Conservation (phyloP, 2,113 vertebrate species). For the Phocoena phocoena region DNA sequence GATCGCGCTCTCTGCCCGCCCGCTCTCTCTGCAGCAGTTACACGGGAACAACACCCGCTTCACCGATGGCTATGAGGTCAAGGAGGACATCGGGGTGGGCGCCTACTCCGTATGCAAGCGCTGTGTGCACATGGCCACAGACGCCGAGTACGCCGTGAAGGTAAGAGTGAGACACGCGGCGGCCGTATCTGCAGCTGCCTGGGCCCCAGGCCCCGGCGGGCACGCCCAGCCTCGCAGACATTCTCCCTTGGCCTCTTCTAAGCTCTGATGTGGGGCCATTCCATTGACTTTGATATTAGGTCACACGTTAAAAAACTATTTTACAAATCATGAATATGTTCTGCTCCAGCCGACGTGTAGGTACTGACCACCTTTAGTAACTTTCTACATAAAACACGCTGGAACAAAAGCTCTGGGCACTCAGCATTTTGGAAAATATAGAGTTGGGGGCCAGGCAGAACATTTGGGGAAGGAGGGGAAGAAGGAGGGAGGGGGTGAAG, state of each 20-base stretch:
- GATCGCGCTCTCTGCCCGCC: not conserved
- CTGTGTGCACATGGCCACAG: slow-evolving; percentile 93
- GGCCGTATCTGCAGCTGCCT: accelerated
- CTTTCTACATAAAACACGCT: accelerated
- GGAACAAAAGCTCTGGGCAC: not conserved
- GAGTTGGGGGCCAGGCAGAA: too few relatives aligned
- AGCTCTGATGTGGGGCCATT: accelerated
- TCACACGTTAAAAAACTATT: not conserved
- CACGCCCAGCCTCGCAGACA: accelerated
- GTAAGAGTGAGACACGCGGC: slow-evolving; percentile 75
- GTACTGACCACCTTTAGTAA: accelerated
- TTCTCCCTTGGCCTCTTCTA: accelerated
- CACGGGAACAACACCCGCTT: slow-evolving; percentile 94
- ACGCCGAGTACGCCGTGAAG: slow-evolving; percentile 95
- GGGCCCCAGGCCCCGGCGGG: accelerated
- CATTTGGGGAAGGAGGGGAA: not conserved
- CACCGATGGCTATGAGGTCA: slow-evolving; percentile 93
- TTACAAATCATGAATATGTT: not conserved
- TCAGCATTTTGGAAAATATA: not conserved
- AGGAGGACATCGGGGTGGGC: slow-evolving; percentile 93
- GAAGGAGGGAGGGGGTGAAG: not conserved
- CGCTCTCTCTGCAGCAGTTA: slow-evolving; percentile 86
- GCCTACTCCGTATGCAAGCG: slow-evolving; percentile 91
- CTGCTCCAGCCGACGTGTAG: accelerated
- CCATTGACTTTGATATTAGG: accelerated